Conservation (phyloP, 2,113 vertebrate genomes). For the Muscicapa adusta region DNA sequence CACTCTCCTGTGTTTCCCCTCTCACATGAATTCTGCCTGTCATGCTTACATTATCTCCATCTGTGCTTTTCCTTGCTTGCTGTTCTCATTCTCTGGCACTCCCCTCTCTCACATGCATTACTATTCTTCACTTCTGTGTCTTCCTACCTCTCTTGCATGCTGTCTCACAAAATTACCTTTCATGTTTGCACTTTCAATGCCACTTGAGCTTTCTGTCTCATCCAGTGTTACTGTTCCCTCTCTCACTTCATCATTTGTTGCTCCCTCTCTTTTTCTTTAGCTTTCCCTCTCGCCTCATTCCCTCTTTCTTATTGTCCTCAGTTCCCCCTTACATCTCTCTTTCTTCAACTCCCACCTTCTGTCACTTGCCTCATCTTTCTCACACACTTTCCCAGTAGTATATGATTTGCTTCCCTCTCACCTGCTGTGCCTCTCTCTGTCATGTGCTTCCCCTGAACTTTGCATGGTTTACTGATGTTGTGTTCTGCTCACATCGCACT, state of each 20-base stretch:
- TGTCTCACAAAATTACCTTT: background rate
- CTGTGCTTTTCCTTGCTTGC: background rate
- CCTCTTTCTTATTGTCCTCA: background rate
- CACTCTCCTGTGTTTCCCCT: background rate
- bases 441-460: background rate
- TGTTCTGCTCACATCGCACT: background rate
- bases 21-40: background rate
- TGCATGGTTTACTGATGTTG: background rate
- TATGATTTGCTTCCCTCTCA: background rate
- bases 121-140: background rate
- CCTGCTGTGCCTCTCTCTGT: accelerated
- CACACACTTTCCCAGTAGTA: background rate
- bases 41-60: background rate
- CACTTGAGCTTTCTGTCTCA: background rate
- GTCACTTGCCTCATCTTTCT: background rate
- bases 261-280: background rate
- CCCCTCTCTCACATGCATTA: accelerated
- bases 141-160: background rate
- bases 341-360: background rate
- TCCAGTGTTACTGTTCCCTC: background rate
- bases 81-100: background rate
- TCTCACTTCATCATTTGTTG: background rate
- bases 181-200: background rate
- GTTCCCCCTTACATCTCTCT: background rate
- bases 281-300: background rate